phyloP scores from a whole-genome alignment of 37 sponge, comb jelly and placozoan species.

The Aplysina aerophoba region DNA sequence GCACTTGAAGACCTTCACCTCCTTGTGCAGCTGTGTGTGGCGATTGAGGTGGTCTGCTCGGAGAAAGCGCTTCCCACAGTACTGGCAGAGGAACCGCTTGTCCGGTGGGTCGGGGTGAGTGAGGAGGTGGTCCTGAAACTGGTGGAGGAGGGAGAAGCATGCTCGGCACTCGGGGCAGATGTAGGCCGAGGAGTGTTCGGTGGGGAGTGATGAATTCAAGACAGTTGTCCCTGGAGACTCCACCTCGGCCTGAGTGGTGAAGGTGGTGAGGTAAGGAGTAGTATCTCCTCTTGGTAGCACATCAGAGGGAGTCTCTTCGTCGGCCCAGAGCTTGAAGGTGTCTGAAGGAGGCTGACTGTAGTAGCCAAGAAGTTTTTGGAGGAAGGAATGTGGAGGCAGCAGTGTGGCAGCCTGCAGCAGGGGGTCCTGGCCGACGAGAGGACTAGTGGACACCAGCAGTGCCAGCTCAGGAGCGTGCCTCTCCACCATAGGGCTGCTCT shows the following conservation, averaged over 20 bases:
- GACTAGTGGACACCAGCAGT: no score
- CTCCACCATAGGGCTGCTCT: no score
- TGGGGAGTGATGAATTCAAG: neutral
- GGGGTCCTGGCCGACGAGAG: neutral
- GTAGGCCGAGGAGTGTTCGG: neutral
- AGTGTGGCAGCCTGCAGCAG: neutral
- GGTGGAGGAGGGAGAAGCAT: constrained; percentile 53
- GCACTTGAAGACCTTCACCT: constrained; percentile 58
- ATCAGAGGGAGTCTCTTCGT: neutral
- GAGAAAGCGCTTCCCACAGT: constrained; percentile 77
- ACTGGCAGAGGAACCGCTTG: constrained; percentile 82
- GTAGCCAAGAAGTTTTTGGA: neutral
- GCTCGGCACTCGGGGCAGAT: constrained; percentile 68
- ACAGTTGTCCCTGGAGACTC: neutral
- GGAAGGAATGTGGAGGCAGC: neutral
- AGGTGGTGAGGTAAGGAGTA: neutral
- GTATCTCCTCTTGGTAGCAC: neutral
- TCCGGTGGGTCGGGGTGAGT: constrained; percentile 74
- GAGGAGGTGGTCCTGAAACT: constrained; percentile 71
- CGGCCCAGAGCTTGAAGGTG: neutral
- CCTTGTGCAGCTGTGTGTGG: constrained; percentile 56
- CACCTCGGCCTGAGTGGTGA: neutral
- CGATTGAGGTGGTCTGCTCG: constrained; percentile 83
- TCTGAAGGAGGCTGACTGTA: neutral
- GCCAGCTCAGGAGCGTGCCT: no score